Conservation (phyloP, 2,113 vertebrate genomes). For the Orthonyx spaldingii region DNA sequence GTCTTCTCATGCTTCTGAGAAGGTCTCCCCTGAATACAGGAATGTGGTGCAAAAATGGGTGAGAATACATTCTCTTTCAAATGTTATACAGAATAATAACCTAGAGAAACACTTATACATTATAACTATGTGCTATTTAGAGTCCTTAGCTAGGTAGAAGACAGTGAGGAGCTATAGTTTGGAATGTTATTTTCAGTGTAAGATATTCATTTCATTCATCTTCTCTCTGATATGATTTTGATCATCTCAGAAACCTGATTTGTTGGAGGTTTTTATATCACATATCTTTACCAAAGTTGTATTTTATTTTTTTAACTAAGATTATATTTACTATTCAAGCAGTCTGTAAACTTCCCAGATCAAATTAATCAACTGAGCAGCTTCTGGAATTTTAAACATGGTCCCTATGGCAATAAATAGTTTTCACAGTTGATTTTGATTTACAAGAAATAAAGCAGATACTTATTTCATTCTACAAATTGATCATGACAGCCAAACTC, state of each 20-base stretch:
- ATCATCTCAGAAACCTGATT: neutral
- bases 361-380: constrained; percentile 16
- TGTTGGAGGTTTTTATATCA: neutral
- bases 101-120: neutral
- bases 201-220: neutral
- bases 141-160: neutral
- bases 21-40: neutral
- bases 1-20: neutral
- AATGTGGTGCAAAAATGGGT: neutral
- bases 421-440: constrained; percentile 5
- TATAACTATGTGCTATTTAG: constrained; percentile 23
- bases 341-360: neutral
- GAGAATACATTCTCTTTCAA: constrained; percentile 5
- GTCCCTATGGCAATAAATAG: constrained; percentile 23
- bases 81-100: constrained; percentile 1
- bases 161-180: constrained; percentile 2
- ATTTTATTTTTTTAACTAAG: neutral
- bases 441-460: constrained; percentile 22
- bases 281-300: neutral
- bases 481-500: neutral
- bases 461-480: constrained; percentile 17
- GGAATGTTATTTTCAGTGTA: constrained; percentile 9
- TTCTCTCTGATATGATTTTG: neutral
- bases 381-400: constrained; percentile 3
- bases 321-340: constrained; percentile 20